Percentiles rank a stretch among this genome's conserved stretches.
Evolutionary conservation across 2,797 vertebrate genomes (phyloP).

Genomic region (Hoplostethus mediterraneus): DNA sequence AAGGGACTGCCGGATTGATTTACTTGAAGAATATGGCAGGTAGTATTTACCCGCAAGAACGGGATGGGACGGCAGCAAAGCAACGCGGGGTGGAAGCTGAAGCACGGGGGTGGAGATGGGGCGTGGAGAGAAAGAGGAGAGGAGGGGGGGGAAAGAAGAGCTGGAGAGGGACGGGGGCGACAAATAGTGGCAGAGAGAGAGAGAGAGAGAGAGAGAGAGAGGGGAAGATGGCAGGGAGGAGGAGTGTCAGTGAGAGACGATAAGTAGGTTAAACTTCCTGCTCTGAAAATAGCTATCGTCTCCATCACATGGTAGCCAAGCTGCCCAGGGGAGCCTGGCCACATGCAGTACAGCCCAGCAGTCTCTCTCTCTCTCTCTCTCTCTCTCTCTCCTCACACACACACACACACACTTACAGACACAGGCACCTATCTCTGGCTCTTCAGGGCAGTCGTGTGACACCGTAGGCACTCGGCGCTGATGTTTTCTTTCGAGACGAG

Average conservation of each 20-base stretch:
- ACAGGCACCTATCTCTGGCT: background rate
- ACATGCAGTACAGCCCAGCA: conserved; percentile 65
- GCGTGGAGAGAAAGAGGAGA: background rate
- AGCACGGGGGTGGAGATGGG: background rate
- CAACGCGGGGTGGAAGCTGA: background rate
- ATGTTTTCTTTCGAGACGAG: conserved; percentile 36
- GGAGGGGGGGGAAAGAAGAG: background rate
- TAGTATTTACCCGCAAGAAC: conserved; percentile 34
- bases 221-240: conserved; percentile 43
- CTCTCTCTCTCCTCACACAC: conserved; percentile 22
- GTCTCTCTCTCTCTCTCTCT: conserved; percentile 43
- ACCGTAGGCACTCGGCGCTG: conserved; percentile 23
- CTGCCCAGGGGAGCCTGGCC: conserved; percentile 77
- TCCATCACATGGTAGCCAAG: conserved; percentile 78
- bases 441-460: conserved; percentile 39
- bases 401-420: conserved; percentile 9
- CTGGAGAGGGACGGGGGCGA: conserved; percentile 1
- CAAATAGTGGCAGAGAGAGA: conserved; percentile 25
- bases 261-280: conserved; percentile 87
- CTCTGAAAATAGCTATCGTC: conserved; percentile 84
- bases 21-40: conserved; percentile 34
- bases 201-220: conserved; percentile 3
- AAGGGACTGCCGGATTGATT: conserved; percentile 34
- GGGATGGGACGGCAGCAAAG: background rate
- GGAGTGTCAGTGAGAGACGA: conserved; percentile 69